These are phyloP conservation scores for Diadema setosum DNA, from an alignment of 35 echinoderm and acorn worm species.

Conservation along the genomic window DNA sequence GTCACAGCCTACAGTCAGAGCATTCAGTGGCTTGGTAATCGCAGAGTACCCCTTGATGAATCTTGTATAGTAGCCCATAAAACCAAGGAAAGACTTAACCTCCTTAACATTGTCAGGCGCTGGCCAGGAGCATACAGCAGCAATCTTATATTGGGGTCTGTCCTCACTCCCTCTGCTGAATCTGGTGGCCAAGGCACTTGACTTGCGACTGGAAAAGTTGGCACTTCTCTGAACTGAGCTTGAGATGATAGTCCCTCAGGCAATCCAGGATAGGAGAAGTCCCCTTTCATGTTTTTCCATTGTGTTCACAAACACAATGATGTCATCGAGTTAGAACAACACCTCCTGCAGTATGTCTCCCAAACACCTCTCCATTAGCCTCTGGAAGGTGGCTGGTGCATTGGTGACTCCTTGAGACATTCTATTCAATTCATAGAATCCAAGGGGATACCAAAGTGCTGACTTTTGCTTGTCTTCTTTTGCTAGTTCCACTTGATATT, in stretches of 20 bases:
- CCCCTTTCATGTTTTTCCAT: slow-evolving; percentile 27
- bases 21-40: slow-evolving; percentile 56
- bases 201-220: slow-evolving; percentile 2
- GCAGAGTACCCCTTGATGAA: slow-evolving; percentile 43
- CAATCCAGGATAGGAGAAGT: background rate
- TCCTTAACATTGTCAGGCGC: slow-evolving; percentile 40
- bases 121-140: slow-evolving; percentile 46
- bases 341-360: slow-evolving; percentile 34
- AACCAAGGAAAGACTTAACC: slow-evolving; percentile 68
- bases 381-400: too few relatives aligned
- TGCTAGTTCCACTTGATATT: slow-evolving; percentile 63
- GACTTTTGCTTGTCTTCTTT: slow-evolving; percentile 57
- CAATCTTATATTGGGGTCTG: slow-evolving; percentile 43
- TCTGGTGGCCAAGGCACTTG: slow-evolving; percentile 41
- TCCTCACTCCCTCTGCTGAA: slow-evolving; percentile 29
- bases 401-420: slow-evolving; percentile 65
- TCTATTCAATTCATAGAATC: slow-evolving; percentile 63
- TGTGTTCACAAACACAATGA: slow-evolving; percentile 50
- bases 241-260: slow-evolving; percentile 21
- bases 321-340: slow-evolving; percentile 47
- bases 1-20: background rate
- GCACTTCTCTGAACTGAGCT: slow-evolving; percentile 22
- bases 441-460: slow-evolving; percentile 62
- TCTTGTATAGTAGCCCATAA: slow-evolving; percentile 69
- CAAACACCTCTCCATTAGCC: slow-evolving; percentile 53